A percentile compares a stretch with the other conserved stretches of the same genome.
Evolutionary conservation across 2,888 invertebrate species (phyloP).

Genomic region (Drosophila emarginata): DNA sequence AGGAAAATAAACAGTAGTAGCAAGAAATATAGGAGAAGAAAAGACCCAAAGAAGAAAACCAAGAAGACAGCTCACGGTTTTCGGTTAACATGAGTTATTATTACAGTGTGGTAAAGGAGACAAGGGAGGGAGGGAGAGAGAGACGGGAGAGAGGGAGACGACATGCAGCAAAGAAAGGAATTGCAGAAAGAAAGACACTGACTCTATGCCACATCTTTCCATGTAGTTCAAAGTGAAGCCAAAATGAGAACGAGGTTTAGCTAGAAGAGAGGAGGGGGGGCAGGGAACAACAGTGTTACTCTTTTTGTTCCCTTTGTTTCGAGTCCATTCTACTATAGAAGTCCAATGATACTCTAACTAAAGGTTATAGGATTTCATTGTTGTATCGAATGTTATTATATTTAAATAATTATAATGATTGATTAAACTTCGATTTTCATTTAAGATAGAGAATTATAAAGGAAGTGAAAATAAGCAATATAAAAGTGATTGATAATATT

Average conservation of each 20-base stretch:
- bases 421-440: too few relatives aligned
- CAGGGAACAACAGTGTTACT: not conserved
- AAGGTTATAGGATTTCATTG: not conserved
- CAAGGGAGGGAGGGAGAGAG: conserved; percentile 17
- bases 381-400: too few relatives aligned
- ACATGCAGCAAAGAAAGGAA: conserved; percentile 36
- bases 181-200: not conserved
- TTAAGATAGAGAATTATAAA: too few relatives aligned
- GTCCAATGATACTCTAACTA: not conserved
- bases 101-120: conserved; percentile 50
- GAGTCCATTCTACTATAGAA: not conserved
- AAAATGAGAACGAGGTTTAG: conserved; percentile 28
- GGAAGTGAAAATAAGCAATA: too few relatives aligned
- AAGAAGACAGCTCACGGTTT: conserved; percentile 67
- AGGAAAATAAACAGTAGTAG: conserved; percentile 14
- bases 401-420: too few relatives aligned
- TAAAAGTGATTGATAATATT: too few relatives aligned
- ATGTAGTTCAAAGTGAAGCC: conserved; percentile 58
- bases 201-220: conserved; percentile 6
- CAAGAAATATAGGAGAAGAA: not conserved
- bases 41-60: conserved; percentile 32
- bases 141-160: conserved; percentile 20
- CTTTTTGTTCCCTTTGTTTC: conserved; percentile 26
- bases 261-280: not conserved
- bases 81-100: conserved; percentile 76